These are phyloP conservation scores for Embiotoca jacksoni DNA, from an alignment of 2,113 vertebrate species.

Conservation along the genomic window DNA sequence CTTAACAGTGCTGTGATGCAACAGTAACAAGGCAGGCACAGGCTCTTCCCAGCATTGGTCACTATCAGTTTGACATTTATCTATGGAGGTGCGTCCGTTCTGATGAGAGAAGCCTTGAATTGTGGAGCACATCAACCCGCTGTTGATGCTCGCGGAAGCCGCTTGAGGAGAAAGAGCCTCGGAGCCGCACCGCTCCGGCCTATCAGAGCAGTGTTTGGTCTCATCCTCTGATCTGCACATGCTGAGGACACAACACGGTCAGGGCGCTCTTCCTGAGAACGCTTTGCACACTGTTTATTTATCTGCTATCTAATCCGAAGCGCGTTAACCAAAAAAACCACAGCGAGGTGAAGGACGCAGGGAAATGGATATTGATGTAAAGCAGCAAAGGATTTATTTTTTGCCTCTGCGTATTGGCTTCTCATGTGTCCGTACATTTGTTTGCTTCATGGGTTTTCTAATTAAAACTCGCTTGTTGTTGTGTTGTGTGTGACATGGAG, in stretches of 20 bases:
- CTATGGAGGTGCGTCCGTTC: slow-evolving; percentile 40
- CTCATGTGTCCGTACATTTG: slow-evolving; percentile 71
- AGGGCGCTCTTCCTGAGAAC: slow-evolving; percentile 60
- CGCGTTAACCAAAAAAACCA: slow-evolving; percentile 77
- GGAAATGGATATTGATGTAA: slow-evolving; percentile 72
- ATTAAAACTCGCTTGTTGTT: slow-evolving; percentile 68
- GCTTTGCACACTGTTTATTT: slow-evolving; percentile 69
- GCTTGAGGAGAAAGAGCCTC: slow-evolving; percentile 21
- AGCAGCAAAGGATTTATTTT: slow-evolving; percentile 71
- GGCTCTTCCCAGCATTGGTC: not conserved
- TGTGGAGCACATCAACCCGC: not conserved
- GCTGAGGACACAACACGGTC: slow-evolving; percentile 56
- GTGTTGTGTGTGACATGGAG: slow-evolving; percentile 57
- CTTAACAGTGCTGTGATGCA: slow-evolving; percentile 27
- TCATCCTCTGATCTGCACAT: slow-evolving; percentile 53
- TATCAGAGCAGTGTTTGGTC: slow-evolving; percentile 51
- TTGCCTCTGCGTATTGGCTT: slow-evolving; percentile 59
- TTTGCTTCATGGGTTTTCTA: slow-evolving; percentile 77
- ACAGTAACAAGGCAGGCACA: slow-evolving; percentile 22
- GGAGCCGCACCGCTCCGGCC: slow-evolving; percentile 17
- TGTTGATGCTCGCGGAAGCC: slow-evolving; percentile 34
- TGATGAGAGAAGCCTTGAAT: slow-evolving; percentile 58
- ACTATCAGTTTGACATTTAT: slow-evolving; percentile 69
- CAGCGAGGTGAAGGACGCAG: slow-evolving; percentile 68
- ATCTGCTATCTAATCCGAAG: slow-evolving; percentile 73